These are phyloP conservation scores for Abrostola tripartita DNA, from an alignment of 2,888 invertebrate species.

Conservation along the genomic window DNA sequence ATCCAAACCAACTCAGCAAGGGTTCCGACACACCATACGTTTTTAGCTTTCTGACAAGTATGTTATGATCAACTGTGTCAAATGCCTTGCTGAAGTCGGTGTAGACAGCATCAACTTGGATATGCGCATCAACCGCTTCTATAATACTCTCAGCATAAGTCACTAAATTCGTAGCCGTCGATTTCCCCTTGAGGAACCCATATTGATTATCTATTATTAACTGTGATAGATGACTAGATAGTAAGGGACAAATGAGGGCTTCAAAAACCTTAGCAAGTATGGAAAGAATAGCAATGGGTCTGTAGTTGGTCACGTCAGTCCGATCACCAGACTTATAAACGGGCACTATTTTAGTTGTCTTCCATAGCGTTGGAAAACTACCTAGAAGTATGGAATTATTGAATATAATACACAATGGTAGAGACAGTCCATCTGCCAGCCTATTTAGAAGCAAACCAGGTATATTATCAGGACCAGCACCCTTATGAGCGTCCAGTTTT, in stretches of 20 bases:
- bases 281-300: conserved; percentile 5
- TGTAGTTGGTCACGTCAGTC: not conserved
- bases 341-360: conserved; percentile 7
- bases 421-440: not conserved
- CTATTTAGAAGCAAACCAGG: conserved; percentile 4
- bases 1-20: too few relatives aligned
- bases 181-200: too few relatives aligned
- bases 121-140: conserved; percentile 1
- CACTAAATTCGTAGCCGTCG: too few relatives aligned
- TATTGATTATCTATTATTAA: too few relatives aligned
- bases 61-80: too few relatives aligned
- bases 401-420: conserved; percentile 7
- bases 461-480: conserved; percentile 5
- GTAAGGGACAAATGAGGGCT: conserved; percentile 8
- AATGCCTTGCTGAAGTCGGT: conserved; percentile 5
- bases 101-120: conserved; percentile 5
- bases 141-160: conserved; percentile 1
- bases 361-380: conserved; percentile 4
- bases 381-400: conserved; percentile 2
- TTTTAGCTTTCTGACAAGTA: not conserved
- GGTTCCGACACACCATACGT: not conserved
- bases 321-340: conserved; percentile 3
- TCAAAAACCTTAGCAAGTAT: conserved; percentile 9
- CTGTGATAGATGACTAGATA: too few relatives aligned
- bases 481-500: conserved; percentile 1